Conservation (phyloP, 1,140 invertebrate species). For the Dryas iulia region DNA sequence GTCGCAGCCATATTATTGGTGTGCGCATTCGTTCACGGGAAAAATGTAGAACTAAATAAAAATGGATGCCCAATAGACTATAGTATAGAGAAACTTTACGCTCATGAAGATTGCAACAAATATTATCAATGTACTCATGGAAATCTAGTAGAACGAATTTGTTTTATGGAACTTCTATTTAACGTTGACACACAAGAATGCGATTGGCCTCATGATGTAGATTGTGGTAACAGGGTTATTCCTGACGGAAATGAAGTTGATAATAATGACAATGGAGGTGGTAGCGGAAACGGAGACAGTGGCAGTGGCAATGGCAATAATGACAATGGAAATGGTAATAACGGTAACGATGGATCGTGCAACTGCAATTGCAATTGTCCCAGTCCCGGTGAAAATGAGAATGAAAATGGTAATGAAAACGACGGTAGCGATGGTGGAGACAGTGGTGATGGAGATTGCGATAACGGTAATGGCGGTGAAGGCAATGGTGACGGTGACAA, state of each 20-base stretch:
- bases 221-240: constrained; percentile 49
- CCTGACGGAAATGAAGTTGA: constrained; percentile 71
- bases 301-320: neutral
- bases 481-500: constrained; percentile 35
- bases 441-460: constrained; percentile 29
- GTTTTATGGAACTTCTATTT: constrained; percentile 38
- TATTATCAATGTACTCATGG: constrained; percentile 56
- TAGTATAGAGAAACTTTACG: constrained; percentile 28
- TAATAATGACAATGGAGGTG: constrained; percentile 29
- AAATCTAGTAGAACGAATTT: constrained; percentile 34
- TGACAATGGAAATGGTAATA: neutral
- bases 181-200: constrained; percentile 40
- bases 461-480: constrained; percentile 55
- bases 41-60: constrained; percentile 28
- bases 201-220: constrained; percentile 43
- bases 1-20: constrained; percentile 50
- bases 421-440: neutral
- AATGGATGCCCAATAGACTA: constrained; percentile 36
- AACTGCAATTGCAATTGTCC: no score
- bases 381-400: constrained; percentile 17
- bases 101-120: constrained; percentile 49
- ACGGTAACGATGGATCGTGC: neutral
- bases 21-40: constrained; percentile 44
- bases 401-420: neutral
- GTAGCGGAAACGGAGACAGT: neutral